These are phyloP conservation scores for Habropoda laboriosa DNA, from an alignment of 1,140 invertebrate genomes.

Conservation along the genomic window DNA sequence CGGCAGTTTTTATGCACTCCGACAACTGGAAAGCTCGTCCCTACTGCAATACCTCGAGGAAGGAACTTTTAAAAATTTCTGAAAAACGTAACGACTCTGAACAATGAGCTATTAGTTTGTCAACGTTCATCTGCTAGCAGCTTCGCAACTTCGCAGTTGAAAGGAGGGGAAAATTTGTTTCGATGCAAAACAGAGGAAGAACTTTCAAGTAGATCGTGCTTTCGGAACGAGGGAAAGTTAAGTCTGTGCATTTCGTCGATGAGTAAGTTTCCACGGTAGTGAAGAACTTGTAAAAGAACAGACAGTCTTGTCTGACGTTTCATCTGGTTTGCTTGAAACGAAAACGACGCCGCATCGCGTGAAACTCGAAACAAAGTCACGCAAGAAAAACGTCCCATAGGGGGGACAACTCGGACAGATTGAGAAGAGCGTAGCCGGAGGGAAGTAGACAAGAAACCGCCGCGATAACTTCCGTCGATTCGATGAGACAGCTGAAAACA, in stretches of 20 bases:
- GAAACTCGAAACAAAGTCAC: neutral
- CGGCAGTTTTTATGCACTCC: no score
- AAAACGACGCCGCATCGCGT: neutral
- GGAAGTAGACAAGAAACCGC: neutral
- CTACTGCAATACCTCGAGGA: no score
- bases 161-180: no score
- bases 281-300: no score
- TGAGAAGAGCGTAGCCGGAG: neutral
- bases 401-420: neutral
- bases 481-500: slow-evolving; percentile 22
- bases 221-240: neutral
- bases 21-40: no score
- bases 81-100: no score
- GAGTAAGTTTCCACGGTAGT: neutral
- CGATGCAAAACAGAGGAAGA: neutral
- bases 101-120: no score
- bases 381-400: neutral
- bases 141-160: no score
- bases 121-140: no score
- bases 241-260: neutral
- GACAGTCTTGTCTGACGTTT: neutral
- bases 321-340: neutral
- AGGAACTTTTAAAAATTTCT: no score
- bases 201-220: neutral
- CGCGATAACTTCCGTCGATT: slow-evolving; percentile 11